A percentile compares a stretch with the other conserved stretches of the same genome.
phyloP scores from a whole-genome alignment of 1,140 invertebrate genomes.

The Cyrtorhinus lividipennis region DNA sequence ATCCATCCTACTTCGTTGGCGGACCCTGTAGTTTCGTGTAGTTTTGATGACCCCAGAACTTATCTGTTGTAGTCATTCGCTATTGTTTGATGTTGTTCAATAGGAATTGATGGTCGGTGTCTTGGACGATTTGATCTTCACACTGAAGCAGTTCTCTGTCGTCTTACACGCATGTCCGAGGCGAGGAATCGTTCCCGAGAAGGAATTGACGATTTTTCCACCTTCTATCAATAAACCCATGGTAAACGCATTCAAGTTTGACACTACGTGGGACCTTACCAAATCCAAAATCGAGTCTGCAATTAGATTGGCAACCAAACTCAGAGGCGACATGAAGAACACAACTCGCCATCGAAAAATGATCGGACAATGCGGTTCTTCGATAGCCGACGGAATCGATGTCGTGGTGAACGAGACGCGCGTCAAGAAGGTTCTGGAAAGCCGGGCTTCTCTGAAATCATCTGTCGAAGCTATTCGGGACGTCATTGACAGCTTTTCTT shows the following conservation, averaged over 20 bases:
- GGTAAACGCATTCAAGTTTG: constrained; percentile 20
- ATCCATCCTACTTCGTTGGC: too few relatives aligned
- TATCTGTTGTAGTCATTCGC: too few relatives aligned
- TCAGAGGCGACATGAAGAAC: background rate
- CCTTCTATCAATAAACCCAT: background rate
- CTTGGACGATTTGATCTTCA: constrained; percentile 33
- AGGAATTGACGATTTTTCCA: background rate
- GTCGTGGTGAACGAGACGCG: background rate
- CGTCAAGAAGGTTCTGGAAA: background rate
- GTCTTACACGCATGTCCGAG: constrained; percentile 43
- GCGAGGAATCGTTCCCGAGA: constrained; percentile 24
- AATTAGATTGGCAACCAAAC: constrained; percentile 1
- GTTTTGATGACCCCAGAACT: too few relatives aligned
- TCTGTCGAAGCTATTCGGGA: background rate
- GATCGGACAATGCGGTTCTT: too few relatives aligned
- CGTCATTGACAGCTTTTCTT: constrained; percentile 15
- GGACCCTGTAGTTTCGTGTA: too few relatives aligned
- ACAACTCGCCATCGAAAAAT: constrained; percentile 11
- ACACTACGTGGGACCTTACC: constrained; percentile 18
- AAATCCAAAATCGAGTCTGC: constrained; percentile 18
- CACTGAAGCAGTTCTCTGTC: constrained; percentile 41
- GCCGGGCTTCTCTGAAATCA: constrained; percentile 10
- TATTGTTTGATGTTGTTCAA: too few relatives aligned
- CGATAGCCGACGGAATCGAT: background rate
- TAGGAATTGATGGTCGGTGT: too few relatives aligned